These are phyloP conservation scores for Augochlora pura DNA, from an alignment of 1,140 invertebrate species.

Conservation along the genomic window DNA sequence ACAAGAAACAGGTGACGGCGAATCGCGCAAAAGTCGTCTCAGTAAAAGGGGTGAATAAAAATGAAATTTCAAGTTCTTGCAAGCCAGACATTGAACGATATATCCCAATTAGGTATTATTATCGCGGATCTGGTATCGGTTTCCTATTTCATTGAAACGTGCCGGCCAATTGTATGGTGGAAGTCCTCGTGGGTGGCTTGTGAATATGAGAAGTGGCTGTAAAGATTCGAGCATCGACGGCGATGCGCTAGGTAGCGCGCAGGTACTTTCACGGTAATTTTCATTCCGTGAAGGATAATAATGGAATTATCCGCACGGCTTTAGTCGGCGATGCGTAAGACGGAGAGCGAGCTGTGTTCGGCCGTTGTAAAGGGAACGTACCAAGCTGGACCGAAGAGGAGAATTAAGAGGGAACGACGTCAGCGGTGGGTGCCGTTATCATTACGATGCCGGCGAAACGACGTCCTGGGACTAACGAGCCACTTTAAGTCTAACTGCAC, in stretches of 20 bases:
- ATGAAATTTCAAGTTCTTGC: no score
- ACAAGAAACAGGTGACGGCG: no score
- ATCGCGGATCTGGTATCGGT: not conserved
- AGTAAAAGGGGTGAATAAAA: no score
- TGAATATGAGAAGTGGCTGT: slow-evolving; percentile 11
- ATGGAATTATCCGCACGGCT: slow-evolving; percentile 12
- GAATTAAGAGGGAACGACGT: slow-evolving; percentile 39
- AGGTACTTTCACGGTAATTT: not conserved
- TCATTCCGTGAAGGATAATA: not conserved
- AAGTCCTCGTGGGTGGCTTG: not conserved
- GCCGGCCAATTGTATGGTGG: not conserved
- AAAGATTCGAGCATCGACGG: not conserved
- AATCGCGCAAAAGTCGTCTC: no score
- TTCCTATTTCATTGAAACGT: not conserved
- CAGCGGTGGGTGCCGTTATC: slow-evolving; percentile 30
- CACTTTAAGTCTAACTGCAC: slow-evolving; percentile 48
- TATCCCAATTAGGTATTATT: no score
- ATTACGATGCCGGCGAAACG: slow-evolving; percentile 38
- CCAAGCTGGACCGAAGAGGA: slow-evolving; percentile 18
- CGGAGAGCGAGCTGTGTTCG: no score
- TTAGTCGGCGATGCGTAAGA: slow-evolving; percentile 7
- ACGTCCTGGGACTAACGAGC: slow-evolving; percentile 43
- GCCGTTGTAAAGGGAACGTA: not conserved
- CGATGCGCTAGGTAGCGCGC: no score
- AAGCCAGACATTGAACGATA: no score